Base-by-base conservation (phyloP, 2,797 vertebrate genomes). In the Acanthurus tractus region DNA sequence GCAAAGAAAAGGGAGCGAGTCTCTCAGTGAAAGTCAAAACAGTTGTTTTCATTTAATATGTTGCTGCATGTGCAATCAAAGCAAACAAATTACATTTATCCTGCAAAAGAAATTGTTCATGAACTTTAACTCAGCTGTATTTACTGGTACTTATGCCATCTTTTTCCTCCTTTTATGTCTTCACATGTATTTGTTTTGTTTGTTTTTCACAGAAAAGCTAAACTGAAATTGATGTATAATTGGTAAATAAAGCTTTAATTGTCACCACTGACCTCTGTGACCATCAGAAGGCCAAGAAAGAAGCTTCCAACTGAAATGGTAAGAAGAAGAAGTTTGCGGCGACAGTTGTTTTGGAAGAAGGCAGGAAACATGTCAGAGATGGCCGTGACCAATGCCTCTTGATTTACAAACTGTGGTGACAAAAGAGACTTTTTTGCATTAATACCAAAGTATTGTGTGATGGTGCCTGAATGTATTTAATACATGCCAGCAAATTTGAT, bases 301-400 rank as follows among this genome's bases (percentile, higher is more conserved):
- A 97, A 99, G 87, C 96, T 95, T 8, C 70, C 81, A 11, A 94
- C 71, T 0, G 95, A 89, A 18, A 99, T 85, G 42, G 77, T 87
- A 12, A 99, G 94, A 54, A 98, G 97, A 18, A 99, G 95, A 64
- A 99, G 83, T 87, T 98, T 97, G 0, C 97, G 94, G 6, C 93
- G 91, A n/a, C 95, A 93, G 1, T 88, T 87, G 80, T 87, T 94
- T 84, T 93, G 91, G 85, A 99, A 97, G 76, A 96, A 91, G 54
- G 75, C 81, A 0, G 98, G 97, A 87, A 95, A 98, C 96, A 97
- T 91, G 92, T 99, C 98, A 2, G 96, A 83, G 75, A 97, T 94
- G 52, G 96, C 95, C 2, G 97, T 98, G 83, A 98, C 96, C 94
- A 99, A 72, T n/a, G 97, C 95, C 91, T 99, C 98, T 74, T 96